Base-by-base conservation (phyloP, 1,140 invertebrate species). In the Drosophila truncata region DNA sequence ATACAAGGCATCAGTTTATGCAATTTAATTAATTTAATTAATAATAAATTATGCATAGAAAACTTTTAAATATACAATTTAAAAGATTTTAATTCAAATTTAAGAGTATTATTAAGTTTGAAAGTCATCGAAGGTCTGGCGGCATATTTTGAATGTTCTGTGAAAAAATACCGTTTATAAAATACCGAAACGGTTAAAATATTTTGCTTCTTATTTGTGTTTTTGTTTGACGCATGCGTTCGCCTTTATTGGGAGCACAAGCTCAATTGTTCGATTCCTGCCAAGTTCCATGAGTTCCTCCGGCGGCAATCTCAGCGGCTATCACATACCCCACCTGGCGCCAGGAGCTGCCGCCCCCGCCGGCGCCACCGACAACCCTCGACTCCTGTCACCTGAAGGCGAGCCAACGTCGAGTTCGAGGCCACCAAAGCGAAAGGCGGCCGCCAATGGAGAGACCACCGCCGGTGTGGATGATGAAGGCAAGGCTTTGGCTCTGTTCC, bases 301-400 rank as follows among this genome's bases (percentile, higher is more conserved):
- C 2, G 61, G 64, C 2, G 61, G 64, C 20, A 80, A 47, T 46
- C 46, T 82, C 18, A 67, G 29, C 29, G 37, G 46, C 5, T 82
- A 72, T 42, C 73, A 73, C n/a, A 78, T 82, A 59, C 66, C 79
- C 7, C 37, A 59, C 2, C 6, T 76, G 14, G 33, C 35, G 16
- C 16, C 55, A 16, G 29, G 60, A 33, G 57, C 39, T 16, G 4
- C 55, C 29, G 5, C n/a, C 65, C 20, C 35, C 35, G 13, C 18
- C 18, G 10, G 59, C 14, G 18, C 13, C 1, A 10, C 18, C 4
- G 61, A 46, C 5, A 69, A 41, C 0, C 20, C 14, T 8, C 44
- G 44, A 1, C 20, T 67, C 27, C 33, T 66, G 14, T 42, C 65
- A 13, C 2, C 25, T 29, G n/a, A 7, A 9, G 33, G 4, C 3